Evolutionary conservation across 2,888 invertebrate genomes (phyloP).

Genomic region (Amphimallon solstitiale): DNA sequence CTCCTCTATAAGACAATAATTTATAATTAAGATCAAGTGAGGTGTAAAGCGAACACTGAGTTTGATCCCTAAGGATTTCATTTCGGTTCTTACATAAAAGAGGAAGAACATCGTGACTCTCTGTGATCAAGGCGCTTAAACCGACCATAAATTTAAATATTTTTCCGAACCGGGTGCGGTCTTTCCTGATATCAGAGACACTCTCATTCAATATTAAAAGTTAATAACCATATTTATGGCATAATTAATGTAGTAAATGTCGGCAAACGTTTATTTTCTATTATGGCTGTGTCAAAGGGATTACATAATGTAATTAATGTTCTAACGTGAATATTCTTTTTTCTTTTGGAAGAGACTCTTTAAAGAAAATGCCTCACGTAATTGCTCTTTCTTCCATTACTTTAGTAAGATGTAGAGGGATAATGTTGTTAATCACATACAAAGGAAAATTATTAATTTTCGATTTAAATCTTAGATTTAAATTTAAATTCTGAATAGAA

Average conservation of each 20-base stretch:
- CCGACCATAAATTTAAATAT: conserved; percentile 44
- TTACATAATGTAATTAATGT: conserved; percentile 29
- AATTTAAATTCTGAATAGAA: too few species aligned
- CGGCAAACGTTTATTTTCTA: conserved; percentile 25
- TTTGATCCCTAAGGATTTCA: conserved; percentile 57
- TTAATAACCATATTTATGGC: conserved; percentile 23
- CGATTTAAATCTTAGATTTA: too few species aligned
- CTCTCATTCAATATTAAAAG: conserved; percentile 29
- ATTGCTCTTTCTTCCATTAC: too few species aligned
- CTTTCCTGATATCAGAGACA: conserved; percentile 21
- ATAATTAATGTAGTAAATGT: conserved; percentile 27
- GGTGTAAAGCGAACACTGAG: conserved; percentile 60
- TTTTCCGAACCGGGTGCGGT: conserved; percentile 4
- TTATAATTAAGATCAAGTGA: conserved; percentile 62
- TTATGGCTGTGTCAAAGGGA: conserved; percentile 19
- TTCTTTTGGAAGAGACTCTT: too few species aligned
- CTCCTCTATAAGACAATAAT: conserved; percentile 48
- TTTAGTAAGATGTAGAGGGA: too few species aligned
- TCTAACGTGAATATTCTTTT: too few species aligned
- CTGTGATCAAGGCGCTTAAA: conserved; percentile 37
- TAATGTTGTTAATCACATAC: too few species aligned
- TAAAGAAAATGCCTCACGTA: too few species aligned
- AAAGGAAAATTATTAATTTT: too few species aligned
- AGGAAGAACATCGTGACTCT: conserved; percentile 30
- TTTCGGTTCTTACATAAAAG: conserved; percentile 56